Percentiles rank a stretch among this genome's conserved stretches.
Conservation (phyloP, 1,140 invertebrate genomes). For the Belonocnema kinseyi region DNA sequence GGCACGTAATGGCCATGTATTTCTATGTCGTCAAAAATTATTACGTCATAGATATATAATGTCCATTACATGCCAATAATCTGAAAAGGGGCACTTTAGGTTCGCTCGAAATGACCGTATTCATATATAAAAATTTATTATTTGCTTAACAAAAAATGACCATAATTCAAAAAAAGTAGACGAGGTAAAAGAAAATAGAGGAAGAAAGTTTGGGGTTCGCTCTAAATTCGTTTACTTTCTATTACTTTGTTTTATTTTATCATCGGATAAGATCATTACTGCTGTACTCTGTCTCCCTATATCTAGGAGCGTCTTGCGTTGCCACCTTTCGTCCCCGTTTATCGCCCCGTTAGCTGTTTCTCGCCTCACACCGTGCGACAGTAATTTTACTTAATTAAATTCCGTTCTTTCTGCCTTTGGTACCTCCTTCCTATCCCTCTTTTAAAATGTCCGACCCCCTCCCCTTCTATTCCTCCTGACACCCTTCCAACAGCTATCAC, state of each 20-base stretch:
- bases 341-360: constrained; percentile 58
- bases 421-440: constrained; percentile 41
- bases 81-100: no score
- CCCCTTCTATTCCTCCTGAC: constrained; percentile 38
- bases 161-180: constrained; percentile 5
- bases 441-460: constrained; percentile 19
- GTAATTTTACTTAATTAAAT: constrained; percentile 78
- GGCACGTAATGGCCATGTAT: no score
- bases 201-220: constrained; percentile 41
- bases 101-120: constrained; percentile 35
- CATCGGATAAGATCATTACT: constrained; percentile 69
- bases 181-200: constrained; percentile 36
- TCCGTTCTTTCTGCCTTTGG: constrained; percentile 71
- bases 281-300: constrained; percentile 43
- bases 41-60: no score
- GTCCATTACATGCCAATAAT: no score
- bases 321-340: constrained; percentile 45
- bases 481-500: constrained; percentile 42
- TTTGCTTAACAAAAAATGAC: constrained; percentile 54
- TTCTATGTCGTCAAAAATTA: no score
- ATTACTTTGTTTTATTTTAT: constrained; percentile 67
- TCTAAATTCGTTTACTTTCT: constrained; percentile 68
- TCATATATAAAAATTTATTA: not conserved
- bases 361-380: constrained; percentile 70
- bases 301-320: constrained; percentile 35